Percentiles rank a stretch among this genome's conserved stretches.
Evolutionary conservation across 2,888 invertebrate genomes (phyloP).

Genomic region (Acronicta aceris): DNA sequence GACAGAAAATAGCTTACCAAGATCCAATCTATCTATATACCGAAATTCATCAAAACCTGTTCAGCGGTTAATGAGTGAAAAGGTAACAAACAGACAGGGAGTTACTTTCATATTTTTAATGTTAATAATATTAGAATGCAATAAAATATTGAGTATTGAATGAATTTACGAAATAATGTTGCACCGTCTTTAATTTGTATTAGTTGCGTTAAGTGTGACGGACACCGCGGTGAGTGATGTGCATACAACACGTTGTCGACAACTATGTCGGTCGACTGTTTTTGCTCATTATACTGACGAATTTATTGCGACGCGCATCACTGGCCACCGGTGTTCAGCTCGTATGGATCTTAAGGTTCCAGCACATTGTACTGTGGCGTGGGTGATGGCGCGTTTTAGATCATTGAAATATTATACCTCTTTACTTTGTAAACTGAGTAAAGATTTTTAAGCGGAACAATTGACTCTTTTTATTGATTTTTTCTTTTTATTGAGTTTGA

Average conservation of each 20-base stretch:
- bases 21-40: no score
- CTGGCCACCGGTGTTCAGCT: constrained; percentile 28
- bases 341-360: constrained; percentile 22
- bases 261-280: constrained; percentile 32
- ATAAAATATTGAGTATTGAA: neutral
- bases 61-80: no score
- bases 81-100: no score
- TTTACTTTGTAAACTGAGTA: constrained; percentile 14
- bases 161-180: constrained; percentile 1
- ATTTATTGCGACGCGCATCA: constrained; percentile 43
- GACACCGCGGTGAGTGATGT: constrained; percentile 28
- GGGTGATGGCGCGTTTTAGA: constrained; percentile 35
- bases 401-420: constrained; percentile 16
- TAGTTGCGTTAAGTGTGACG: constrained; percentile 17
- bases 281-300: constrained; percentile 43
- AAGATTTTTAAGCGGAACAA: no score
- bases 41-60: no score
- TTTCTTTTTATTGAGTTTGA: no score
- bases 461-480: no score
- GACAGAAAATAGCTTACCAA: no score
- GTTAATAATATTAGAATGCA: no score
- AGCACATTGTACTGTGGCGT: constrained; percentile 21
- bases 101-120: no score
- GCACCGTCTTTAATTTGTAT: constrained; percentile 16
- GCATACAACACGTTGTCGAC: constrained; percentile 36